Conservation (phyloP, 1,140 invertebrate species). For the Protaetia brevitarsis region DNA sequence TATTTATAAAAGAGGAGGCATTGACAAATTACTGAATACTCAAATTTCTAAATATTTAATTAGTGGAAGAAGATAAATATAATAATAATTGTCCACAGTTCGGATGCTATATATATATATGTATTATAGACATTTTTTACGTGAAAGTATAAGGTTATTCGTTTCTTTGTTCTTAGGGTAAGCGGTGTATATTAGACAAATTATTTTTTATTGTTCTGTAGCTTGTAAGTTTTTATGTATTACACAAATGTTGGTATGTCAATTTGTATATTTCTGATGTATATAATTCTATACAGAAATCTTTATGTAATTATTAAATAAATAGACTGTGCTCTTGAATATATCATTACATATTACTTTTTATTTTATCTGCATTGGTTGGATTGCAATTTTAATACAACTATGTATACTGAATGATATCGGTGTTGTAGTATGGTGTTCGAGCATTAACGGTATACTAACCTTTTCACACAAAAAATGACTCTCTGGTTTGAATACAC, state of each 20-base stretch:
- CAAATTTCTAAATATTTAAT: background rate
- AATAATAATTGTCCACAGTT: too few relatives aligned
- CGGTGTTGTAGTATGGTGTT: too few relatives aligned
- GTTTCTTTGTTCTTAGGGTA: background rate
- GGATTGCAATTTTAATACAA: too few relatives aligned
- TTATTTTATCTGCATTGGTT: background rate
- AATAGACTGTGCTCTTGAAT: constrained; percentile 19
- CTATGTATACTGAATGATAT: too few relatives aligned
- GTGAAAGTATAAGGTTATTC: background rate
- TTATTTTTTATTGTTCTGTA: constrained; percentile 4
- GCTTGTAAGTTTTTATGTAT: constrained; percentile 12
- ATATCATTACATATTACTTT: background rate
- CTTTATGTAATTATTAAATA: constrained; percentile 10
- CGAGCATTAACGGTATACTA: too few relatives aligned
- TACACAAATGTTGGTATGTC: constrained; percentile 9
- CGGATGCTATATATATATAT: too few relatives aligned
- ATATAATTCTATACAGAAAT: constrained; percentile 15
- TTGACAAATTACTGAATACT: constrained; percentile 16
- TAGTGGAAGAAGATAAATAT: too few relatives aligned
- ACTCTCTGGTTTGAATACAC: too few relatives aligned
- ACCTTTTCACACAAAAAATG: too few relatives aligned
- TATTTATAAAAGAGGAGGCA: background rate
- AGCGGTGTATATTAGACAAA: constrained; percentile 16
- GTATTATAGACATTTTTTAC: background rate
- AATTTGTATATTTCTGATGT: constrained; percentile 21